Base-by-base conservation (phyloP, 2,888 invertebrate species). In the Melanchra persicariae region DNA sequence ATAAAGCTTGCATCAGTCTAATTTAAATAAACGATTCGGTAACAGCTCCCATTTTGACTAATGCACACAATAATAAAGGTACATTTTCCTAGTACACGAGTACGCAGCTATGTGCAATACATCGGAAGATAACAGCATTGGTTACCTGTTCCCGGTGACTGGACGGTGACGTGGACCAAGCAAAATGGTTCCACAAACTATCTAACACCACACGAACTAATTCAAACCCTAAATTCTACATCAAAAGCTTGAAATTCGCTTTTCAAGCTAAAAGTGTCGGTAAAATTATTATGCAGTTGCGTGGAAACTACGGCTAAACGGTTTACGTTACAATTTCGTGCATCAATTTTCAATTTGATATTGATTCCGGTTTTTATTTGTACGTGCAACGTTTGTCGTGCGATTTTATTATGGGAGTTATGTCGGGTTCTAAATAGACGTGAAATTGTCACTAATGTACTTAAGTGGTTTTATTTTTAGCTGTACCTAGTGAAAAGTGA, bases 321-420 rank as follows among this genome's bases (percentile, higher is more conserved):
- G 84, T 79, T 84, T 84, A 82, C 82, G 82, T 74, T 85, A 81
- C 80, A 83, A 84, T 85, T 87, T 87, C 84, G 85, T 87, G 88
- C 87, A 83, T 83, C 73, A 85, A 81, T 84, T 79, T 85, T 73
- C 78, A 77, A 84, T 76, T 81, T 77, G 55, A 59, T 80, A 79
- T 71, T 73, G 65, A 83, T 84, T 74, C 73, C 47, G 19, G 30
- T 74, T 77, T 69, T 79, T 77, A 78, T 74, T 74, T 74, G 60
- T 62, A 70, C 68, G 61, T 70, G 69, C 54, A 65, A 47, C 55
- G 24, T 73, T 68, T 66, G 45, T 68, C 26, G 37, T 51, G 45
- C 40, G 19, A 37, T 51, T 71, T 63, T 63, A 60, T 70, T 60
- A 58, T 47, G 26, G 45, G 15, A 22, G 9, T 17, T 22, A 9